Percentiles rank a stretch among this genome's conserved stretches.
These are phyloP conservation scores for Silurus asotus DNA, from an alignment of 2,113 vertebrate genomes.

Conservation along the genomic window DNA sequence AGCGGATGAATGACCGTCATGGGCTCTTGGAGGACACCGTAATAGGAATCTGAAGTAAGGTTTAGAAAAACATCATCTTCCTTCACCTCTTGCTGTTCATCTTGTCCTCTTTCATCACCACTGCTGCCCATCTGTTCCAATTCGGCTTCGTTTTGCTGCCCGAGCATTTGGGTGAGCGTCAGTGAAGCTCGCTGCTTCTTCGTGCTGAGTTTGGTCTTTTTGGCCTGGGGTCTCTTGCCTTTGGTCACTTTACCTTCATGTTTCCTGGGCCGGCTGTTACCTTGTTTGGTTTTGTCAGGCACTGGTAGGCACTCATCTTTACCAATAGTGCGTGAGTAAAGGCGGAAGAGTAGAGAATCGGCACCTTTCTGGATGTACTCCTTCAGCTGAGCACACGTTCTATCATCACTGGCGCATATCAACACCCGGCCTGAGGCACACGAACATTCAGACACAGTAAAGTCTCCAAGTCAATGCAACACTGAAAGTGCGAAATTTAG, in stretches of 20 bases:
- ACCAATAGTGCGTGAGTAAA: slow-evolving; percentile 83
- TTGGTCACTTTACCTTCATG: slow-evolving; percentile 60
- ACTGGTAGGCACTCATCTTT: slow-evolving; percentile 71
- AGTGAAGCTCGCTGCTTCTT: slow-evolving; percentile 68
- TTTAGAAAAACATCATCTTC: slow-evolving; percentile 74
- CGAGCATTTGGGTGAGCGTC: slow-evolving; percentile 86
- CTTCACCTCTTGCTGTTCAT: slow-evolving; percentile 61
- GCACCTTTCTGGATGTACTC: slow-evolving; percentile 81
- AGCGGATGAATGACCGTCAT: slow-evolving; percentile 89
- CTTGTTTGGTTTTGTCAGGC: slow-evolving; percentile 60
- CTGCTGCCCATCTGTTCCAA: slow-evolving; percentile 62
- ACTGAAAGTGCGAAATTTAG: neutral
- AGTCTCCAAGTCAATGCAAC: neutral
- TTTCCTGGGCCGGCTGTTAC: slow-evolving; percentile 53
- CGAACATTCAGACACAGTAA: neutral
- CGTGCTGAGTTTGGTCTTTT: slow-evolving; percentile 57
- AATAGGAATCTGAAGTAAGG: slow-evolving; percentile 84
- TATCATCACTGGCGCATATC: slow-evolving; percentile 94
- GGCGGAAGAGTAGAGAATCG: slow-evolving; percentile 78
- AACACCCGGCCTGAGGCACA: slow-evolving; percentile 81
- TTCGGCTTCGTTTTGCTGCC: slow-evolving; percentile 56
- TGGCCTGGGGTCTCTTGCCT: slow-evolving; percentile 67
- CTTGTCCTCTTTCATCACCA: slow-evolving; percentile 66
- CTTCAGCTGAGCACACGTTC: slow-evolving; percentile 91
- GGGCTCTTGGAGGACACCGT: slow-evolving; percentile 86